These are phyloP conservation scores for Pollenia amentaria DNA, from an alignment of 2,888 invertebrate species.

Conservation along the genomic window DNA sequence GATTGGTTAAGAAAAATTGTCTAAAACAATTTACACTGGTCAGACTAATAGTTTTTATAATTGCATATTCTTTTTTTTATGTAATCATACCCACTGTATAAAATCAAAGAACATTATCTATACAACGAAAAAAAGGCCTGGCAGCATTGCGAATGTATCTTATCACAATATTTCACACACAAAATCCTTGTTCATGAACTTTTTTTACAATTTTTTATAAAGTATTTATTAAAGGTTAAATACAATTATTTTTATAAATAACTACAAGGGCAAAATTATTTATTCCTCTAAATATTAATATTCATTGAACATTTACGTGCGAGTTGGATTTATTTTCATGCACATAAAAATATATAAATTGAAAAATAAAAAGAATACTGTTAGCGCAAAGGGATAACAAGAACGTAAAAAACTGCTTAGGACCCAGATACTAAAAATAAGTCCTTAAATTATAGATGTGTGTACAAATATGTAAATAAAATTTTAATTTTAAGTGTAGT, in stretches of 20 bases:
- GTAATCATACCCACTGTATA: too few relatives aligned
- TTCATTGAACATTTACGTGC: constrained; percentile 22
- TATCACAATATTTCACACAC: neutral
- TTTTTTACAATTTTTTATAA: neutral
- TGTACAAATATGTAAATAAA: neutral
- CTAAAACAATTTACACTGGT: too few relatives aligned
- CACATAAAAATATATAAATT: neutral
- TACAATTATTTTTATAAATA: constrained; percentile 23
- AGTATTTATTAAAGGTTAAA: constrained; percentile 33
- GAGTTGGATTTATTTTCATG: neutral
- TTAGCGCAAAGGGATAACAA: constrained; percentile 3
- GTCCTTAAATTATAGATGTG: neutral
- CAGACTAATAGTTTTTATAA: too few relatives aligned
- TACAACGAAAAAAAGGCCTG: too few relatives aligned
- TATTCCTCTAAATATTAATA: constrained; percentile 16
- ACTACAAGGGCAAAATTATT: neutral
- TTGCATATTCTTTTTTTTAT: too few relatives aligned
- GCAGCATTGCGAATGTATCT: neutral
- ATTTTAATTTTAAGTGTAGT: neutral
- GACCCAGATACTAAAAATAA: too few relatives aligned
- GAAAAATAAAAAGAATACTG: neutral
- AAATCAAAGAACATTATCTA: neutral
- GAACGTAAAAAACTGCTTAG: neutral
- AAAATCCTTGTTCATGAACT: constrained; percentile 41
- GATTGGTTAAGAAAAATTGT: too few relatives aligned